A percentile compares a stretch with the other conserved stretches of the same genome.
phyloP scores from a whole-genome alignment of 2,888 invertebrate species.

The Marronus borbonicus region DNA sequence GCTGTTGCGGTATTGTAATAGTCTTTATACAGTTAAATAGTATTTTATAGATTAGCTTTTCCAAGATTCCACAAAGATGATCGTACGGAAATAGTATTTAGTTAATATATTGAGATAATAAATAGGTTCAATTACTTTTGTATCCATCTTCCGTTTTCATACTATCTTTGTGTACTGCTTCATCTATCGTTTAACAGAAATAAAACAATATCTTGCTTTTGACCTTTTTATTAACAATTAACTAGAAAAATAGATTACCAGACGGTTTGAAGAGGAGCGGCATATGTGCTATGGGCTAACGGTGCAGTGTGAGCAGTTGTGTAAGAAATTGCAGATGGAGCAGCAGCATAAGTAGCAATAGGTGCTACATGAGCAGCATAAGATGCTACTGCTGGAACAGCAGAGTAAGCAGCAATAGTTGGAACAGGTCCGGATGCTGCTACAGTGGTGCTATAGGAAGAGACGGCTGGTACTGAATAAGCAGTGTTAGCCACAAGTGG shows the following conservation, averaged over 20 bases:
- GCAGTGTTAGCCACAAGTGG: slow-evolving; percentile 47
- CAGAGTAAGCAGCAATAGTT: slow-evolving; percentile 52
- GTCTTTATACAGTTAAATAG: too few species aligned
- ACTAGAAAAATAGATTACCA: slow-evolving; percentile 19
- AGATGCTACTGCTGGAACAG: slow-evolving; percentile 39
- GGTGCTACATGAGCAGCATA: slow-evolving; percentile 57
- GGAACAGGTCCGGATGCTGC: slow-evolving; percentile 57
- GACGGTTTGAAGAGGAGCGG: slow-evolving; percentile 26
- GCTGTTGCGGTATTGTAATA: too few species aligned
- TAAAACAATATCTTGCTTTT: background rate
- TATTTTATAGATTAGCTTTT: too few species aligned
- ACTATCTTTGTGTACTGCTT: too few species aligned
- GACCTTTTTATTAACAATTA: slow-evolving; percentile 14
- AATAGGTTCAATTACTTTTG: too few species aligned
- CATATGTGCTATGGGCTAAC: slow-evolving; percentile 57
- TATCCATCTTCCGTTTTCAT: too few species aligned
- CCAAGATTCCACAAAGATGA: too few species aligned
- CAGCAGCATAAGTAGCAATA: slow-evolving; percentile 64
- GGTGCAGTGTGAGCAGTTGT: slow-evolving; percentile 65
- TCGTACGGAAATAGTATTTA: too few species aligned
- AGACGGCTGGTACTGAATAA: slow-evolving; percentile 35
- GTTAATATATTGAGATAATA: too few species aligned
- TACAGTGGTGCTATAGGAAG: slow-evolving; percentile 21
- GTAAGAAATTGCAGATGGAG: slow-evolving; percentile 36
- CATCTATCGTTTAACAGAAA: too few species aligned